phyloP scores from a whole-genome alignment of 64 coral and sea anemone genomes.

The Platygyra sinensis region DNA sequence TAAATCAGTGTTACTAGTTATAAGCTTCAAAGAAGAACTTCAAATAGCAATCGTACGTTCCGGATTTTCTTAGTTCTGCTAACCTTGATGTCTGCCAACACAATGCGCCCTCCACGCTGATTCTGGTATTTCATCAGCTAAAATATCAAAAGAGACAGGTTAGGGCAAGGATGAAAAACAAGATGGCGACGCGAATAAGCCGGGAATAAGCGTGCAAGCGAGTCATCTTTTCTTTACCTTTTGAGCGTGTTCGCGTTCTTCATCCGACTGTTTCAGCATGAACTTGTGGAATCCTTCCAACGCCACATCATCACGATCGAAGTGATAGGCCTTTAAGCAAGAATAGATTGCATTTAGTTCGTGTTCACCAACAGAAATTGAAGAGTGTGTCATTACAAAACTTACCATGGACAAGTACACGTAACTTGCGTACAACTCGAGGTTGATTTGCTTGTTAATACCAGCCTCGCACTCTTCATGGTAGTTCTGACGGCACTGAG shows the following conservation, averaged over 20 bases:
- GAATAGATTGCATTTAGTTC: neutral
- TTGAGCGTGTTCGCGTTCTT: constrained; percentile 91
- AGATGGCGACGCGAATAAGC: too few species aligned
- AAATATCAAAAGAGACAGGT: constrained; percentile 9
- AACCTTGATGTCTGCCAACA: constrained; percentile 92
- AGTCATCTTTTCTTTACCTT: constrained; percentile 38
- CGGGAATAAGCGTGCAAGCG: too few species aligned
- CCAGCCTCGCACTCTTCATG: constrained; percentile 86
- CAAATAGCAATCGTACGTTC: too few species aligned
- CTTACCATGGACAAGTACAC: constrained; percentile 92
- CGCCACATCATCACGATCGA: constrained; percentile 98
- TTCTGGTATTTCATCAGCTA: constrained; percentile 97
- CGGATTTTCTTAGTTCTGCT: too few species aligned
- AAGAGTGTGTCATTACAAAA: neutral
- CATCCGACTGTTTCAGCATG: constrained; percentile 89
- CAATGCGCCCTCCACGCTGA: constrained; percentile 92
- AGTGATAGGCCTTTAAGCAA: constrained; percentile 83
- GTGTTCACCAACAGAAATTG: neutral
- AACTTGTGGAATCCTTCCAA: constrained; percentile 95
- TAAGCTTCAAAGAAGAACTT: too few species aligned
- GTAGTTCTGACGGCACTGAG: constrained; percentile 91
- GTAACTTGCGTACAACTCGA: constrained; percentile 97
- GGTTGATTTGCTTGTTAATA: constrained; percentile 99
- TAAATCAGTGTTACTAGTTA: too few species aligned
- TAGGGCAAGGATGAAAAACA: neutral